Evolutionary conservation across 2,113 vertebrate genomes (phyloP).

Genomic region (Montifringilla adamsi): DNA sequence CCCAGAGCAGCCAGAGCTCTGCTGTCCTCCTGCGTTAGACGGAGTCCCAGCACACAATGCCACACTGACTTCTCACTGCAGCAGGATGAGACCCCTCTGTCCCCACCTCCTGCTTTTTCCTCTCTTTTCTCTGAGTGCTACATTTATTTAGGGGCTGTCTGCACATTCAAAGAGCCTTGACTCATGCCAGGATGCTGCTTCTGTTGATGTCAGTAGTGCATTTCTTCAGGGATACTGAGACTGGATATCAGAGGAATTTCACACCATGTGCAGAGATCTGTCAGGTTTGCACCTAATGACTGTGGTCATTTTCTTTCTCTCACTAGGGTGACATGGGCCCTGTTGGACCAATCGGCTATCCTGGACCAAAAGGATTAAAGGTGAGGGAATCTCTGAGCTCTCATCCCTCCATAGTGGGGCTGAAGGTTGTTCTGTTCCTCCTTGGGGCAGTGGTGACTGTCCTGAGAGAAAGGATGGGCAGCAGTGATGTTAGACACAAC

Average conservation of each 20-base stretch:
- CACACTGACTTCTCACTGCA: background rate
- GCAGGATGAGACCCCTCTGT: background rate
- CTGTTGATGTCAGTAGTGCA: background rate
- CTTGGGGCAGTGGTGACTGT: background rate
- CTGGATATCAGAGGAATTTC: background rate
- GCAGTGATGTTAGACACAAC: background rate
- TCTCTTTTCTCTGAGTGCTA: background rate
- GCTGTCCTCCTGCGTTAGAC: background rate
- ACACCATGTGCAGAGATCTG: background rate
- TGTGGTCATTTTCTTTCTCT: conserved; percentile 40
- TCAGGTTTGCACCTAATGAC: background rate
- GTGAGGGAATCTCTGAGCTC: conserved; percentile 67
- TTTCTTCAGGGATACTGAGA: background rate
- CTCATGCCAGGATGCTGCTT: background rate
- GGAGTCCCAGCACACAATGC: fast-evolving
- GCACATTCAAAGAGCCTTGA: background rate
- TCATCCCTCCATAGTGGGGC: background rate
- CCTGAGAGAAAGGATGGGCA: background rate
- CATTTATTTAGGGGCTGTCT: background rate
- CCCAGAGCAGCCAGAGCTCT: background rate
- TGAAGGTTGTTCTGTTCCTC: background rate
- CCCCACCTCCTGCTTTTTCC: background rate
- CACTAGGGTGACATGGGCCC: conserved; percentile 92
- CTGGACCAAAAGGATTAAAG: conserved; percentile 93
- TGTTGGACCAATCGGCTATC: conserved; percentile 84